Percentiles rank a stretch among this genome's conserved stretches.
These are phyloP conservation scores for Caenorhabditis becei DNA, from an alignment of 2,888 invertebrate genomes.

Conservation along the genomic window DNA sequence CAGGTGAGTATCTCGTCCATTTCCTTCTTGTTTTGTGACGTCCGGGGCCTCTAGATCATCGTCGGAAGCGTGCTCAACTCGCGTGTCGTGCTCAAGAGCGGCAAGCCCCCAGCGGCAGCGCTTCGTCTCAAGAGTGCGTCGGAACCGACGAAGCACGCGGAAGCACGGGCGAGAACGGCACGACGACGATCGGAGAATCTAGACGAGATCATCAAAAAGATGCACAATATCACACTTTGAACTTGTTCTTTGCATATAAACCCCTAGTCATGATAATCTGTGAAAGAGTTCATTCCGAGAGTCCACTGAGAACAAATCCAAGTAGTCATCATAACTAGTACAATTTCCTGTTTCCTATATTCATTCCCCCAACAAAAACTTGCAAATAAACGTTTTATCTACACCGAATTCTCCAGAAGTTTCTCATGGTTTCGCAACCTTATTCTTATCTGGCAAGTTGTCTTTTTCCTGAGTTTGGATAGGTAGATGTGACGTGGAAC, in stretches of 20 bases:
- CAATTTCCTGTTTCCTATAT: too few species aligned
- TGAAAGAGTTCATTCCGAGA: too few species aligned
- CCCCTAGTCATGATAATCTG: too few species aligned
- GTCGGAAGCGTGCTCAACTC: slow-evolving; percentile 45
- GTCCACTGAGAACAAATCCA: too few species aligned
- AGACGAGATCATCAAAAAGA: slow-evolving; percentile 20
- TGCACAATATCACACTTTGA: slow-evolving; percentile 27
- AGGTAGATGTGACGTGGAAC: too few species aligned
- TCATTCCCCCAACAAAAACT: too few species aligned
- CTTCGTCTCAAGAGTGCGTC: neutral
- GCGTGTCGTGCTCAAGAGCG: slow-evolving; percentile 26
- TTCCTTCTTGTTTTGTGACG: slow-evolving; percentile 31
- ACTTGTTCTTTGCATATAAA: neutral
- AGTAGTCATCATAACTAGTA: too few species aligned
- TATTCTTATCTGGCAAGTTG: too few species aligned
- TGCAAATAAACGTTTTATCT: too few species aligned
- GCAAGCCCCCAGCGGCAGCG: slow-evolving; percentile 14
- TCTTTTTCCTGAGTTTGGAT: too few species aligned
- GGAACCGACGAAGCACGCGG: slow-evolving; percentile 10
- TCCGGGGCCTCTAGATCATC: slow-evolving; percentile 36
- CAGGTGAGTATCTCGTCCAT: slow-evolving; percentile 63
- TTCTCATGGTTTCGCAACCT: too few species aligned
- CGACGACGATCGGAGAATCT: slow-evolving; percentile 1
- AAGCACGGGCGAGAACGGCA: neutral
- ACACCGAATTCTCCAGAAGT: too few species aligned